A percentile compares a stretch with the other conserved stretches of the same genome.
Conservation (phyloP, 1,140 invertebrate genomes). For the Bombyx mandarina region DNA sequence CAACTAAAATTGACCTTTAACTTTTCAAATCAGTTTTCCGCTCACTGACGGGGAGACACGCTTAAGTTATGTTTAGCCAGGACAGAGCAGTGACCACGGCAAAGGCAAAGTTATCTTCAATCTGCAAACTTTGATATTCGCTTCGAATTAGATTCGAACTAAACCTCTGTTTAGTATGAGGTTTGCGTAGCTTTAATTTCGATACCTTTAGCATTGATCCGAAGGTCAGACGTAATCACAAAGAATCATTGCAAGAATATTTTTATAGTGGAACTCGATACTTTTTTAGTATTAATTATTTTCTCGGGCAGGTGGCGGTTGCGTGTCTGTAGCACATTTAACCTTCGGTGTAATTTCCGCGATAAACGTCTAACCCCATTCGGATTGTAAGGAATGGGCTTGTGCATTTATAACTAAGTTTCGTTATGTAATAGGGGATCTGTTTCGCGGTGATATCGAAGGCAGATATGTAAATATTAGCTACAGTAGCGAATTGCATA, state of each 20-base stretch:
- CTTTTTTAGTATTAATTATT: conserved; percentile 22
- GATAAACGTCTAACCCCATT: conserved; percentile 34
- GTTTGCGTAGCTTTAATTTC: not conserved
- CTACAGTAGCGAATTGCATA: not conserved
- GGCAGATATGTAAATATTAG: too few species aligned
- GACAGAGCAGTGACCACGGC: too few species aligned
- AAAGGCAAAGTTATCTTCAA: too few species aligned
- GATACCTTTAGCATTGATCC: not conserved
- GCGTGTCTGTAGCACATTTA: conserved; percentile 38
- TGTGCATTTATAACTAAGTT: conserved; percentile 15
- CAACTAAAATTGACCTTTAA: too few species aligned
- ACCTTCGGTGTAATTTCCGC: conserved; percentile 41
- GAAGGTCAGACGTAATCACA: not conserved
- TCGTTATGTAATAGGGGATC: conserved; percentile 11
- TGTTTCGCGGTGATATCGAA: not conserved
- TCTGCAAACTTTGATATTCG: not conserved
- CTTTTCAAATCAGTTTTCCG: too few species aligned
- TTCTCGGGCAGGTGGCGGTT: conserved; percentile 20
- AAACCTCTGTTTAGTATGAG: not conserved
- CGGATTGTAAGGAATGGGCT: conserved; percentile 16
- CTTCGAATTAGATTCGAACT: not conserved
- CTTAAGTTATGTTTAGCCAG: too few species aligned
- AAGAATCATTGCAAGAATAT: conserved; percentile 5
- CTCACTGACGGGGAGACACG: too few species aligned
- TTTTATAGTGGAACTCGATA: conserved; percentile 4